A percentile compares a stretch with the other conserved stretches of the same genome.
Evolutionary conservation across 1,140 invertebrate species (phyloP).

Genomic region (Coelopa frigida): DNA sequence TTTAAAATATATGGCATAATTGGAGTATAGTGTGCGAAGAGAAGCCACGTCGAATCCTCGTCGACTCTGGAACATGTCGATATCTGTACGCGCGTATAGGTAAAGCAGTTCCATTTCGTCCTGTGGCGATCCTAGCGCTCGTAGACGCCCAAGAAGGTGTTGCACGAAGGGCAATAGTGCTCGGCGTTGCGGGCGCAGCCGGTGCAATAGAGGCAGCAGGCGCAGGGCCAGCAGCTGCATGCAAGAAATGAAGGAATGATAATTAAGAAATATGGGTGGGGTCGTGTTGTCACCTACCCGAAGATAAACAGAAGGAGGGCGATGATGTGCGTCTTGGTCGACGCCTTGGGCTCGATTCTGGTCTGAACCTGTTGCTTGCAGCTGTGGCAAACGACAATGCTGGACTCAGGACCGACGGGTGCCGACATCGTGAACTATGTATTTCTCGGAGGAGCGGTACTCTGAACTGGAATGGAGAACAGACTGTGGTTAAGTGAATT

Average conservation of each 20-base stretch:
- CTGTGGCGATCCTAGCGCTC: constrained; percentile 2
- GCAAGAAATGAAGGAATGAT: neutral
- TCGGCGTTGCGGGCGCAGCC: constrained; percentile 53
- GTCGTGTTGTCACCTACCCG: constrained; percentile 40
- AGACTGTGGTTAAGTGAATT: too few species aligned
- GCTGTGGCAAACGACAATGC: constrained; percentile 47
- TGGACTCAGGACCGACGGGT: constrained; percentile 45
- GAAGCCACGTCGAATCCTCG: too few species aligned
- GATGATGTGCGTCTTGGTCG: constrained; percentile 54
- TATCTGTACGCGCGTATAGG: neutral
- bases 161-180: constrained; percentile 61
- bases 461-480: too few species aligned
- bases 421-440: constrained; percentile 25
- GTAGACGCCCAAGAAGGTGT: constrained; percentile 53
- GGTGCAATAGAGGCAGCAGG: constrained; percentile 56
- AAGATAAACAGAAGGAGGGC: constrained; percentile 52
- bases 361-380: constrained; percentile 50
- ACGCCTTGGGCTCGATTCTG: constrained; percentile 45
- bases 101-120: neutral
- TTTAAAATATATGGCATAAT: too few species aligned
- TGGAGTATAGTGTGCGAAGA: too few species aligned
- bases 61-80: too few species aligned
- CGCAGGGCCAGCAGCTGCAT: constrained; percentile 50
- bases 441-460: too few species aligned
- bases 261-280: too few species aligned